These are phyloP conservation scores for Napeogenes sylphis DNA, from an alignment of 2,888 invertebrate genomes.

Conservation along the genomic window DNA sequence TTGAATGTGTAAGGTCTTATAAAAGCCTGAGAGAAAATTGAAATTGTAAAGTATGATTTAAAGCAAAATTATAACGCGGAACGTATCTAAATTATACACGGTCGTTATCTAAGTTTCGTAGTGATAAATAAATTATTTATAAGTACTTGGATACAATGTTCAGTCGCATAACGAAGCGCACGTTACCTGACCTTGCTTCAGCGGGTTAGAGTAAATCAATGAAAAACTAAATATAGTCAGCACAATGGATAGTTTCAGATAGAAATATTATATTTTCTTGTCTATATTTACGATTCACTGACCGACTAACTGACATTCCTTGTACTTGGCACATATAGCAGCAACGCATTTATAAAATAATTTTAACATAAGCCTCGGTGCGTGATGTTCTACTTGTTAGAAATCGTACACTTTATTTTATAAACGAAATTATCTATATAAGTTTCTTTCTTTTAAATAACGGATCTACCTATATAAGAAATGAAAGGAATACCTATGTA, in stretches of 20 bases:
- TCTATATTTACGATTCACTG: slow-evolving; percentile 36
- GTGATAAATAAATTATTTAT: too few relatives aligned
- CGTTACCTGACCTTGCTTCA: slow-evolving; percentile 56
- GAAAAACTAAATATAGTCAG: slow-evolving; percentile 24
- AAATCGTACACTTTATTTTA: too few relatives aligned
- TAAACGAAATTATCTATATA: too few relatives aligned
- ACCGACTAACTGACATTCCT: slow-evolving; percentile 36
- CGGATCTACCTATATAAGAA: too few relatives aligned
- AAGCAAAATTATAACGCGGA: too few relatives aligned
- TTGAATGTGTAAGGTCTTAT: too few relatives aligned
- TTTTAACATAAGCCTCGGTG: slow-evolving; percentile 22
- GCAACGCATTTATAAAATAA: slow-evolving; percentile 28
- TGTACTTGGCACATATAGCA: slow-evolving; percentile 29
- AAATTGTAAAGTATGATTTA: too few relatives aligned
- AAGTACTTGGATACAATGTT: slow-evolving; percentile 1
- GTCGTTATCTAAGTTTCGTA: too few relatives aligned
- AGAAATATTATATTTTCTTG: slow-evolving; percentile 24
- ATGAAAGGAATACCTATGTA: too few relatives aligned
- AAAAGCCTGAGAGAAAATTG: too few relatives aligned
- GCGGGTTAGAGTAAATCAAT: slow-evolving; percentile 27
- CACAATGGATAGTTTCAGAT: slow-evolving; percentile 15
- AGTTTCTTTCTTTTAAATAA: too few relatives aligned
- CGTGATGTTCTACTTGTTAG: slow-evolving; percentile 20
- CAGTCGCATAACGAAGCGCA: slow-evolving; percentile 46
- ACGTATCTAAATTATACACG: too few relatives aligned